These are phyloP conservation scores for Polyommatus iphigenia DNA, from an alignment of 2,888 invertebrate genomes.

Conservation along the genomic window DNA sequence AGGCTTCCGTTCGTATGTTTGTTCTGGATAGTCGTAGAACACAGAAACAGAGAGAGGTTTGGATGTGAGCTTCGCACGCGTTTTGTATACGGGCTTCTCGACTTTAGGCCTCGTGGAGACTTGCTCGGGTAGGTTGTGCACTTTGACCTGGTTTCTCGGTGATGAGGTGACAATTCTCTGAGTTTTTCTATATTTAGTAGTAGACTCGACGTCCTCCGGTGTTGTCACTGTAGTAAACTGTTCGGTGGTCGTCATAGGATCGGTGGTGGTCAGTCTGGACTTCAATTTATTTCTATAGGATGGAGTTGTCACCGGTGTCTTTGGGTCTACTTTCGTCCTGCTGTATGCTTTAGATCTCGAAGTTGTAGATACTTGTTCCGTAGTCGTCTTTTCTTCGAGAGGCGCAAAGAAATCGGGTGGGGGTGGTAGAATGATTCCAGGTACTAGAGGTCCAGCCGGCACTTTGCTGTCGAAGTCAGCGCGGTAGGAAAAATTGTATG, in stretches of 20 bases:
- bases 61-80: conserved; percentile 72
- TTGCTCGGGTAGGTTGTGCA: conserved; percentile 67
- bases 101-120: conserved; percentile 64
- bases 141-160: conserved; percentile 68
- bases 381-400: conserved; percentile 76
- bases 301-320: conserved; percentile 57
- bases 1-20: conserved; percentile 68
- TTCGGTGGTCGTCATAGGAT: conserved; percentile 61
- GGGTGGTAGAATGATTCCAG: conserved; percentile 92
- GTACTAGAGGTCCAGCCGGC: conserved; percentile 91
- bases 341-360: conserved; percentile 53
- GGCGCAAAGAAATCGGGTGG: conserved; percentile 93
- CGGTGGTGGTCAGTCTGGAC: conserved; percentile 66
- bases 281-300: conserved; percentile 65
- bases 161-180: conserved; percentile 61
- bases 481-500: conserved; percentile 92
- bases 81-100: conserved; percentile 71
- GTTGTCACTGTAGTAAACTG: conserved; percentile 66
- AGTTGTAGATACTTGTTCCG: conserved; percentile 57
- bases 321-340: conserved; percentile 61
- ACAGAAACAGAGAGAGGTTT: conserved; percentile 75
- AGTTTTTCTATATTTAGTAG: conserved; percentile 63
- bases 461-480: conserved; percentile 88
- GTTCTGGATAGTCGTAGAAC: conserved; percentile 72
- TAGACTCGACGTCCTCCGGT: conserved; percentile 66